A percentile compares a stretch with the other conserved stretches of the same genome.
phyloP scores from a whole-genome alignment of 92 coral and sea anemone species.

The Anthopleura xanthogrammica region DNA sequence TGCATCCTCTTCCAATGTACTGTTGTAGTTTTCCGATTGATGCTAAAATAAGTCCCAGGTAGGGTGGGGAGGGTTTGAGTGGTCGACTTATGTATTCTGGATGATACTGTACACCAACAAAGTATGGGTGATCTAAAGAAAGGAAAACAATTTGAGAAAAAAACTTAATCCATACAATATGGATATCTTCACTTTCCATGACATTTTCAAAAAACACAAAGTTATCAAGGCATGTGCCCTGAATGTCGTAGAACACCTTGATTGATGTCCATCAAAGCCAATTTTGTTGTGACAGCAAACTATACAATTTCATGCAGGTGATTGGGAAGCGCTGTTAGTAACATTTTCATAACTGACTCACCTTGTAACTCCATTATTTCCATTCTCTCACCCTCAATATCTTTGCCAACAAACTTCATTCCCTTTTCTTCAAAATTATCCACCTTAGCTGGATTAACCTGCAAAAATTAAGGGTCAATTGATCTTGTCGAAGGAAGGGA shows the following conservation, averaged over 20 bases:
- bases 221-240: no score
- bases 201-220: no score
- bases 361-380: slow-evolving; percentile 96
- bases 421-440: slow-evolving; percentile 78
- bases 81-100: slow-evolving; percentile 98
- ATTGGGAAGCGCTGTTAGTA: no score
- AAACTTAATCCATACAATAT: no score
- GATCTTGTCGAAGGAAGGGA: no score
- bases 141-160: neutral
- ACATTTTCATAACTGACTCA: slow-evolving; percentile 11
- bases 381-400: slow-evolving; percentile 98
- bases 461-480: neutral
- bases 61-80: slow-evolving; percentile 94
- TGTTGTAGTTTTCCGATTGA: slow-evolving; percentile 81
- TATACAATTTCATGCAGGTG: no score
- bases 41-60: slow-evolving; percentile 91
- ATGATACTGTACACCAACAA: slow-evolving; percentile 95
- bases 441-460: slow-evolving; percentile 77
- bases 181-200: no score
- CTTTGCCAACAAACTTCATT: slow-evolving; percentile 95
- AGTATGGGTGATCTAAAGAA: slow-evolving; percentile 84
- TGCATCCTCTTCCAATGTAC: slow-evolving; percentile 85
- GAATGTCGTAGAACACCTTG: no score
- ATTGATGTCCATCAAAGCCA: no score
- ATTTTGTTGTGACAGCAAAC: no score